Conservation (phyloP, 2,888 invertebrate genomes). For the Microctonus aethiopoides region DNA sequence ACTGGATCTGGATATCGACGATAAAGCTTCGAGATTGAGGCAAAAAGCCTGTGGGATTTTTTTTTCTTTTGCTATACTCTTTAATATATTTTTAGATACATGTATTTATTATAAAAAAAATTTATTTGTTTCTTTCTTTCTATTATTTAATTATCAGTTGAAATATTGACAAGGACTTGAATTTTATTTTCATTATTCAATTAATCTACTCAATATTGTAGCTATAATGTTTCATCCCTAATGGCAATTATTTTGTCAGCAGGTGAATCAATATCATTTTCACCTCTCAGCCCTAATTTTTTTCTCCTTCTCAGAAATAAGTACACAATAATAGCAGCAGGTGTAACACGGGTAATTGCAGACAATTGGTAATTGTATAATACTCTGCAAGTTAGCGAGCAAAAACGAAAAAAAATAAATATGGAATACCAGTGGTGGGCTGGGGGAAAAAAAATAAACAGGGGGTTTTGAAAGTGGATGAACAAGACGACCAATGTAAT, state of each 20-base stretch:
- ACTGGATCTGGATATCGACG: not conserved
- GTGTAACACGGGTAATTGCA: constrained; percentile 6
- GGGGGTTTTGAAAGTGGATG: not conserved
- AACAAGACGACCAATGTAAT: not conserved
- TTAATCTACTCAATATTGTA: too few species aligned
- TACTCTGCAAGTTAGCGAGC: not conserved
- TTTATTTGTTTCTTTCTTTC: not conserved
- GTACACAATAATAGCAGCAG: not conserved
- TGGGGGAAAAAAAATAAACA: not conserved
- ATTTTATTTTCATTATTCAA: too few species aligned
- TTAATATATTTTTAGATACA: too few species aligned
- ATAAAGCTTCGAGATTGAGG: constrained; percentile 3
- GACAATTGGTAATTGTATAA: not conserved
- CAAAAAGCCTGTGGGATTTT: not conserved
- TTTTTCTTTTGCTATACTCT: not conserved
- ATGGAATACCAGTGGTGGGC: not conserved
- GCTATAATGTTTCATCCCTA: not conserved
- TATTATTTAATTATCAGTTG: not conserved
- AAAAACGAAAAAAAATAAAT: not conserved
- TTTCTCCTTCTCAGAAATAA: not conserved
- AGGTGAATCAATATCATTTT: not conserved
- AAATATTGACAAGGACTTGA: too few species aligned
- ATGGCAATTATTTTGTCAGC: not conserved
- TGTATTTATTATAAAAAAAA: too few species aligned
- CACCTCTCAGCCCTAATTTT: not conserved